Evolutionary conservation across 2,113 vertebrate species (phyloP).

Genomic region (Burhinus oedicnemus): DNA sequence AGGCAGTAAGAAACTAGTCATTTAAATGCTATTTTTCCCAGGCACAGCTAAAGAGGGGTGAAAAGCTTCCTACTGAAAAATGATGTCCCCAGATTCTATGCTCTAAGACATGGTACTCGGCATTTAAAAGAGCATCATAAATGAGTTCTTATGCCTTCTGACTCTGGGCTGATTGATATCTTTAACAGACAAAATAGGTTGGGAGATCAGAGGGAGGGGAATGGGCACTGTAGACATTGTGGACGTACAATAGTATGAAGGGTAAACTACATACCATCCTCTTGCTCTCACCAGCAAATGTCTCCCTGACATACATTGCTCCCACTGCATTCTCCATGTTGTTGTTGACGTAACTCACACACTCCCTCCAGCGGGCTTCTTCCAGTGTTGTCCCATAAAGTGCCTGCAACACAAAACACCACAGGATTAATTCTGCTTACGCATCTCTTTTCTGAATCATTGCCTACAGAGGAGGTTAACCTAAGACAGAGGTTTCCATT

Average conservation of each 20-base stretch:
- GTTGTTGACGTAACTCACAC: constrained; percentile 92
- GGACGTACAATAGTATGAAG: constrained; percentile 36
- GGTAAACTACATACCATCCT: constrained; percentile 82
- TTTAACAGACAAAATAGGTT: neutral
- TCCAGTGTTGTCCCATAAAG: constrained; percentile 91
- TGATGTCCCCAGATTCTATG: neutral
- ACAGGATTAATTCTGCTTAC: neutral
- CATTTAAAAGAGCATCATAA: neutral
- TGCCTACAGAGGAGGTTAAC: neutral
- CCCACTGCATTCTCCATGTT: constrained; percentile 96
- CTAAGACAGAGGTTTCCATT: neutral
- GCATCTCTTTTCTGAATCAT: accelerated
- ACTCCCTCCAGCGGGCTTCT: constrained; percentile 93
- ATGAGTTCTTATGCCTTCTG: neutral
- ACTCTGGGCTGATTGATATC: neutral
- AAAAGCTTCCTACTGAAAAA: neutral
- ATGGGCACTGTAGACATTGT: neutral
- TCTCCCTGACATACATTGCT: constrained; percentile 89
- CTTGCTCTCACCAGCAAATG: constrained; percentile 93
- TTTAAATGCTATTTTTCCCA: neutral
- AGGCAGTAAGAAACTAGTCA: neutral
- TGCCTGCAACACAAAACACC: constrained; percentile 66
- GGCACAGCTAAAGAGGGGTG: neutral
- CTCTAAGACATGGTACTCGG: neutral
- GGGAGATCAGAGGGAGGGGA: neutral